Evolutionary conservation across 2,113 vertebrate genomes (phyloP), one percentile per base, ranked within the genome.

Genomic region (Pseudonaja textilis): DNA sequence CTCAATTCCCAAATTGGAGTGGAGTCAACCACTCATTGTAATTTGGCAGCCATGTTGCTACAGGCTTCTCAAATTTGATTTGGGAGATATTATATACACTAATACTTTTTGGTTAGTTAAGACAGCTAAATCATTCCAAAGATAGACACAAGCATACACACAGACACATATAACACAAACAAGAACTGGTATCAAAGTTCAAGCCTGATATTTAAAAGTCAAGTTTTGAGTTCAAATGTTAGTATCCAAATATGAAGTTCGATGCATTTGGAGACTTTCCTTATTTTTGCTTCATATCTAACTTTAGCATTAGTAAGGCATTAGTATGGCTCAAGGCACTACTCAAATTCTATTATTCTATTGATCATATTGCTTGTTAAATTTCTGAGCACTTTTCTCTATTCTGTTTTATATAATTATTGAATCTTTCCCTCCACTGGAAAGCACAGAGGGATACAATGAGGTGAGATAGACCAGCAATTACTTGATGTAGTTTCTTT

Each of bases 401-500:
- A 42, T 69, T 91, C 26, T 93, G 45, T 87, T 87, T 89, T 64
- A 47, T 54, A 88, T 96, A 94, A 94, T 96, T 91, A 94, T 89
- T 55, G 3, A 9, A 57, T 5, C 93, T n/a, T 92, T 94, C 92
- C 29, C 56, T 11, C 88, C 96, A 22, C 69, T 91, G 86, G 94
- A 50, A 94, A 52, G 88, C 47, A 89, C 92, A 56, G 91, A 81
- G 85, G 90, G 42, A 95, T 90, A 94, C 59, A 89, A 91, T 61
- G 93, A 94, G 95, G 93, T 90, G n/a, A 34, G 93, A 94, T 81
- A 87, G 3, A 52, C 95, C 55, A 92, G 55, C 94, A 96, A n/a
- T n/a, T 94, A 96, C 92, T 86, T 93, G 93, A 94, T 45, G 96
- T 96, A 94, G 94, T 95, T 92, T 95, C 59, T 92, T 85, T 93